Percentiles rank a stretch among this genome's conserved stretches.
Evolutionary conservation across 30 jellyfish, hydroid and myxozoan species (phyloP).

Genomic region (Nemopilema nomurai): DNA sequence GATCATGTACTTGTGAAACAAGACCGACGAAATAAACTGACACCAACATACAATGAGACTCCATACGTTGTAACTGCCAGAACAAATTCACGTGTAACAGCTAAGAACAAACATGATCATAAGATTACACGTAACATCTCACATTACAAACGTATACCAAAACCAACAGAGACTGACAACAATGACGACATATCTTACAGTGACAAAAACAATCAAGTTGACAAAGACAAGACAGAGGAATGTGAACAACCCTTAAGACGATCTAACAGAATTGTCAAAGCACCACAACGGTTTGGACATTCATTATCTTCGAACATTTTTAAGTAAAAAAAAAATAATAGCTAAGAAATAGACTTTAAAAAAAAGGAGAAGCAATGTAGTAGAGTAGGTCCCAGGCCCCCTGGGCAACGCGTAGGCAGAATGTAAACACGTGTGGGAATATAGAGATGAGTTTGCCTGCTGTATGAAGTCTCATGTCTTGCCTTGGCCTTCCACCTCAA

Average conservation of each 20-base stretch:
- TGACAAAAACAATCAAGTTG: conserved; percentile 5
- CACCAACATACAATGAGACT: conserved; percentile 28
- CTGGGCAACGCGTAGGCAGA: background rate
- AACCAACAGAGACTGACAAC: conserved; percentile 9
- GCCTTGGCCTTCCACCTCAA: background rate
- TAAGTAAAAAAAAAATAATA: background rate
- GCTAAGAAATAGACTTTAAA: conserved; percentile 12
- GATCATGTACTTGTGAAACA: conserved; percentile 37
- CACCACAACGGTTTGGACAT: conserved; percentile 10
- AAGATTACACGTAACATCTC: conserved; percentile 15
- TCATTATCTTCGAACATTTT: conserved; percentile 1
- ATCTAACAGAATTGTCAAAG: conserved; percentile 8
- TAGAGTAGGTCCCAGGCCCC: conserved; percentile 26
- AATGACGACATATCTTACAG: background rate
- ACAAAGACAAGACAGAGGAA: conserved; percentile 11
- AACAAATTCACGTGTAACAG: conserved; percentile 11
- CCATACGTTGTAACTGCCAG: conserved; percentile 24
- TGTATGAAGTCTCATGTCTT: background rate
- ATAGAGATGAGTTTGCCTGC: background rate
- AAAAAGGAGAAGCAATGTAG: conserved; percentile 3
- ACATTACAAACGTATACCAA: conserved; percentile 12
- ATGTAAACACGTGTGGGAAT: background rate
- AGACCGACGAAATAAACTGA: conserved; percentile 28
- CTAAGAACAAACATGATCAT: conserved; percentile 16
- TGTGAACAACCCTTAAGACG: conserved; percentile 11